phyloP scores from a whole-genome alignment of 2,113 vertebrate genomes.

The Dissostichus mawsoni region DNA sequence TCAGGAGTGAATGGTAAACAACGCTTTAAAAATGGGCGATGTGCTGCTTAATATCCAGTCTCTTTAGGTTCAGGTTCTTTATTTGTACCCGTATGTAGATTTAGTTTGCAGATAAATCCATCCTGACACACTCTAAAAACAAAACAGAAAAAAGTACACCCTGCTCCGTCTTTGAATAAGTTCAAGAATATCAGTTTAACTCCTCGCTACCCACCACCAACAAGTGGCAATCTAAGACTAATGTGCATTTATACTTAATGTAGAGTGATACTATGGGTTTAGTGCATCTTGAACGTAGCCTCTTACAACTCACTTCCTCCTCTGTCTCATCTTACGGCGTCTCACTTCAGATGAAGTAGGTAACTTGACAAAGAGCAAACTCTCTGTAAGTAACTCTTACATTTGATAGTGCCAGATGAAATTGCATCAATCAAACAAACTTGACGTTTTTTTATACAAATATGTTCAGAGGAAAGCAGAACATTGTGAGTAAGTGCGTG shows the following conservation, averaged over 20 bases:
- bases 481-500: neutral
- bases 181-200: neutral
- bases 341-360: constrained; percentile 31
- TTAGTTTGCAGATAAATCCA: too few species aligned
- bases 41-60: too few species aligned
- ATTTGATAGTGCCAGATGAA: neutral
- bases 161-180: too few species aligned
- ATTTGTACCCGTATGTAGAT: too few species aligned
- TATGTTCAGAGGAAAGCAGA: constrained; percentile 1
- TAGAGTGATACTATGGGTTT: too few species aligned
- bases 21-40: neutral
- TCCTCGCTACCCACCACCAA: neutral
- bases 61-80: too few species aligned
- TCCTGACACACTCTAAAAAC: too few species aligned
- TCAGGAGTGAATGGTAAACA: constrained; percentile 2
- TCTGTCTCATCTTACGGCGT: constrained; percentile 33
- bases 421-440: too few species aligned
- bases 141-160: too few species aligned
- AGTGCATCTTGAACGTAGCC: constrained; percentile 9
- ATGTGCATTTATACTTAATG: too few species aligned
- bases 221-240: neutral
- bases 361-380: constrained; percentile 16
- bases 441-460: neutral
- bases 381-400: neutral
- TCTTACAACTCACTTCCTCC: constrained; percentile 39